Evolutionary conservation across 2,113 vertebrate species (phyloP), one percentile per base, ranked within the genome.

Genomic region (Urocolius indicus): DNA sequence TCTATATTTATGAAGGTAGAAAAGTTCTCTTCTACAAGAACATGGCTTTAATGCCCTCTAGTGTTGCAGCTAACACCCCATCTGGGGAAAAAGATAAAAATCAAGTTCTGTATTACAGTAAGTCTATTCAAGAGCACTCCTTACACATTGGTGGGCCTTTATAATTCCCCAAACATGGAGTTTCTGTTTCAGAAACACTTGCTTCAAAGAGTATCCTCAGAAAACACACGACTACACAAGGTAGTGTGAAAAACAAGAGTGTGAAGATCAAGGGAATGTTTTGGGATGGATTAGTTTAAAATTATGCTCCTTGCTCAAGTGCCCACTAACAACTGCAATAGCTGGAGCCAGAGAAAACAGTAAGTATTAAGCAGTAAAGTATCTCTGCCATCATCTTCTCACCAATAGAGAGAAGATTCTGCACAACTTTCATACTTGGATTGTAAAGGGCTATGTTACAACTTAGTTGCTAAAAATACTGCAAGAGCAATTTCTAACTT

Each of bases 101-200:
- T 2, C 59, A 19, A 22, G 5, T 3, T 20, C 5, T 24, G 2
- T 1, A 5, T 27, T 26, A 68, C 38, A 38, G 19, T 1, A 9
- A 23, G 8, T 16, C 52, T 13, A 12, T 7, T 57, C 36, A 36
- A 52, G n/a, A 82, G 26, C 61, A 43, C 38, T 59, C 45, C 61
- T 32, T 45, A 10, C 15, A 26, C 55, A 14, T 36, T 29, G 52
- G 9, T 5, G 13, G 30, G 16, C 32, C 29, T 73, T 58, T 73
- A 9, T 0, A 24, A 29, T 15, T 5, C 49, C 29, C 22, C 38
- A 67, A 0, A 38, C 14, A 43, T 0, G 1, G 12, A 30, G 30
- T n/a, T 23, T 62, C 29, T 59, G 49, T 26, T 90, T 69, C 82
- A 89, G 30, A 86, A 78, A 48, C 22, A 41, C 4, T 14, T 2